Conservation (phyloP, 2,797 vertebrate genomes). For the Diplodus sargus region DNA sequence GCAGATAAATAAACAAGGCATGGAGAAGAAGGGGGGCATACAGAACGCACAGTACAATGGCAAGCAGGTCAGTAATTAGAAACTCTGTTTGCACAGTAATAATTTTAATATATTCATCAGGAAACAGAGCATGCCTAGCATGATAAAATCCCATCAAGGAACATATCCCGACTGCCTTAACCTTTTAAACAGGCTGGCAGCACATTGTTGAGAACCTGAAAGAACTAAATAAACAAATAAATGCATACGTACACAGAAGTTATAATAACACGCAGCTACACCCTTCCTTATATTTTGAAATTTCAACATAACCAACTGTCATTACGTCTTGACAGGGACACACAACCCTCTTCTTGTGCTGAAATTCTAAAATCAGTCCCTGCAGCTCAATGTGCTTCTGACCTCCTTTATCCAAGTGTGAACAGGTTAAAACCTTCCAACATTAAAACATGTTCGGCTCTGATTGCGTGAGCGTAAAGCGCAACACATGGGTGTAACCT, state of each 20-base stretch:
- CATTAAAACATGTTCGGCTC: slow-evolving; percentile 49
- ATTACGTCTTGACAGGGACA: slow-evolving; percentile 40
- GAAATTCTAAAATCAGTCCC: slow-evolving; percentile 33
- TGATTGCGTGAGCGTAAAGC: slow-evolving; percentile 62
- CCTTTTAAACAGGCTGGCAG: slow-evolving; percentile 86
- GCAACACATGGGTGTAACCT: slow-evolving; percentile 78
- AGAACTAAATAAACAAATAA: slow-evolving; percentile 74
- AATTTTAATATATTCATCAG: slow-evolving; percentile 94
- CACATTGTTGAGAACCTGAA: slow-evolving; percentile 80
- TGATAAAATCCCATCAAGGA: slow-evolving; percentile 91
- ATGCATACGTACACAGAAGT: slow-evolving; percentile 62
- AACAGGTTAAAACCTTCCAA: slow-evolving; percentile 39
- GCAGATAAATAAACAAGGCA: slow-evolving; percentile 91
- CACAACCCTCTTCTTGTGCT: slow-evolving; percentile 45
- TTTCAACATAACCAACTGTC: slow-evolving; percentile 46
- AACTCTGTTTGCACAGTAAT: slow-evolving; percentile 94
- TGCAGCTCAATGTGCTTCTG: slow-evolving; percentile 33
- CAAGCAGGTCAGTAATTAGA: slow-evolving; percentile 93
- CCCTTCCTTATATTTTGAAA: slow-evolving; percentile 46
- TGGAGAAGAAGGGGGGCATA: slow-evolving; percentile 83
- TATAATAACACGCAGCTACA: slow-evolving; percentile 60
- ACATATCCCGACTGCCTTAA: slow-evolving; percentile 87
- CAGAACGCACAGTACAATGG: slow-evolving; percentile 89
- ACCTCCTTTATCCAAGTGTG: slow-evolving; percentile 43
- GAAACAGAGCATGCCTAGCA: slow-evolving; percentile 87